phyloP scores from a whole-genome alignment of 2,797 vertebrate species.

The Allobates femoralis region DNA sequence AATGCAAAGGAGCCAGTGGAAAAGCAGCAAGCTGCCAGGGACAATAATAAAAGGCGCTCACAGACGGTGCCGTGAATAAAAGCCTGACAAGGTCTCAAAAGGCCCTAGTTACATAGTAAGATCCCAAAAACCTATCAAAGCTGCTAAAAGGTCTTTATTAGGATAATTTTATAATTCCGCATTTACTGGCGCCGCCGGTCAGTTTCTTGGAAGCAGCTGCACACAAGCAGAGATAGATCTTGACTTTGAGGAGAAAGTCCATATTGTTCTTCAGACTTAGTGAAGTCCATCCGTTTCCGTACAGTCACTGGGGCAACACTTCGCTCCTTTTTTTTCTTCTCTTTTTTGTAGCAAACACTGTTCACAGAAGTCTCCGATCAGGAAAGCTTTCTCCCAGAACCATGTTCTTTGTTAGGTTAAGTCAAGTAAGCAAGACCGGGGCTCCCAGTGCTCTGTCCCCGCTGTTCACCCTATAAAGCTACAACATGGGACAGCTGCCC shows the following conservation, averaged over 20 bases:
- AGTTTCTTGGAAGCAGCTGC: slow-evolving; percentile 38
- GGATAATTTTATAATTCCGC: slow-evolving; percentile 42
- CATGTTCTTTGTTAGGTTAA: slow-evolving; percentile 50
- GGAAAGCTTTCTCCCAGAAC: slow-evolving; percentile 50
- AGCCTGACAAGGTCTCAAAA: slow-evolving; percentile 24
- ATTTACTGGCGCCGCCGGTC: slow-evolving; percentile 10
- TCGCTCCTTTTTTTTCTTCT: slow-evolving; percentile 18
- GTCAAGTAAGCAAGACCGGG: slow-evolving; percentile 31
- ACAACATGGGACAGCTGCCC: slow-evolving; percentile 26
- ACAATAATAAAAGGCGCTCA: slow-evolving; percentile 43
- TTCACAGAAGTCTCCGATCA: slow-evolving; percentile 23
- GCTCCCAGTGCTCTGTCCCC: not conserved
- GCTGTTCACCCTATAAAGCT: slow-evolving; percentile 15
- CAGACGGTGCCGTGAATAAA: slow-evolving; percentile 23
- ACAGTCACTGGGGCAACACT: slow-evolving; percentile 46
- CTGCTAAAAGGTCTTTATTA: slow-evolving; percentile 27
- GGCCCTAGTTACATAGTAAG: slow-evolving; percentile 24
- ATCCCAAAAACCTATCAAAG: slow-evolving; percentile 25
- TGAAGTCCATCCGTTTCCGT: slow-evolving; percentile 18
- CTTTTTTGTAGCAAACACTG: slow-evolving; percentile 31
- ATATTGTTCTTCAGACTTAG: slow-evolving; percentile 9
- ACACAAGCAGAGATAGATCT: slow-evolving; percentile 18
- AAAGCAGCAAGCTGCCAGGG: slow-evolving; percentile 45
- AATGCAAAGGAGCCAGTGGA: slow-evolving; percentile 43
- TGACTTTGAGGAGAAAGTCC: slow-evolving; percentile 23